A percentile compares a stretch with the other conserved stretches of the same genome.
Evolutionary conservation across 2,888 invertebrate species (phyloP).

Genomic region (Teleiodes luculella): DNA sequence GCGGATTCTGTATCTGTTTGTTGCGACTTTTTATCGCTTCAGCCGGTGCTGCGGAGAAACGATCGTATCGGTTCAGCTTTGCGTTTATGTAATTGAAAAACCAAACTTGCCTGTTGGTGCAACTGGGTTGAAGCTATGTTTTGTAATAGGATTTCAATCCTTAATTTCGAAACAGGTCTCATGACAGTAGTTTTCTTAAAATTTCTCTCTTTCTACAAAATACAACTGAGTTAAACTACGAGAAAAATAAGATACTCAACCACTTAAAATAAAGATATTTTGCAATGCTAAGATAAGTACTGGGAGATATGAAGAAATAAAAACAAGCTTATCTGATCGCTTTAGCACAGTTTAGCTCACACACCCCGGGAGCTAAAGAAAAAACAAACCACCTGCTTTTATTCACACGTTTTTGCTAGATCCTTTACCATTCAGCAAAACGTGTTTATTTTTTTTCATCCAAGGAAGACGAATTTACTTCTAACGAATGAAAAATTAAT

Average conservation of each 20-base stretch:
- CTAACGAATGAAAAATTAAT: too few relatives aligned
- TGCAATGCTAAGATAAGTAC: not conserved
- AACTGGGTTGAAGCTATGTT: not conserved
- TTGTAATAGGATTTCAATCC: not conserved
- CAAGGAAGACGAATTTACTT: slow-evolving; percentile 49
- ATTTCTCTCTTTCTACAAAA: too few relatives aligned
- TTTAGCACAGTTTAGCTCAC: slow-evolving; percentile 27
- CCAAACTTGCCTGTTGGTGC: too few relatives aligned
- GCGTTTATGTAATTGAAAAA: slow-evolving; percentile 9
- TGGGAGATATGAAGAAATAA: slow-evolving; percentile 3
- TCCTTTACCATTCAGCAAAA: slow-evolving; percentile 48
- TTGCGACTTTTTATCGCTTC: slow-evolving; percentile 18
- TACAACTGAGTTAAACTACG: too few relatives aligned
- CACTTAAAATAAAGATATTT: not conserved
- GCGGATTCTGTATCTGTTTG: slow-evolving; percentile 28
- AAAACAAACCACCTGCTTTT: slow-evolving; percentile 50
- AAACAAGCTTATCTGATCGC: slow-evolving; percentile 16
- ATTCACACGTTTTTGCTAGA: slow-evolving; percentile 59
- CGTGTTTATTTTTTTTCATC: slow-evolving; percentile 49
- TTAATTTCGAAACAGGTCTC: not conserved
- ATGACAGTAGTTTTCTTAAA: too few relatives aligned
- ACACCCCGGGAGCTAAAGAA: slow-evolving; percentile 32
- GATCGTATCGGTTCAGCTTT: slow-evolving; percentile 2
- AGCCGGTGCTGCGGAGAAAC: slow-evolving; percentile 6
- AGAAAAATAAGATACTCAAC: not conserved